These are phyloP conservation scores for Leptopilina myrica DNA, from an alignment of 2,888 invertebrate species.

Conservation along the genomic window DNA sequence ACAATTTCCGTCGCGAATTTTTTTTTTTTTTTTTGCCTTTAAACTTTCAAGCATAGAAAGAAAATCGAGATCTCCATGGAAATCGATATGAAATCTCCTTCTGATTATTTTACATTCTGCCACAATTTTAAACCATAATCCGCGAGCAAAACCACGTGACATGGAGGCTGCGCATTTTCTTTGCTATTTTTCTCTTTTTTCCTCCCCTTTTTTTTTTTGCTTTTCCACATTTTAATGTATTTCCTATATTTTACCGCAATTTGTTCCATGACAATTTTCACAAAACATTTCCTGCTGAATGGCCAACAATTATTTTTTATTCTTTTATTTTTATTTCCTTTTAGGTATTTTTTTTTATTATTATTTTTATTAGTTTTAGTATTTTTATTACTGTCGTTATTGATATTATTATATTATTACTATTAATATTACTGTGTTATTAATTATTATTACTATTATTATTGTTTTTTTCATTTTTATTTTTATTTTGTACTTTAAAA, in stretches of 20 bases:
- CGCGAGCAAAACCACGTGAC: not conserved
- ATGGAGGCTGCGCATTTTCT: not conserved
- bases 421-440: no score
- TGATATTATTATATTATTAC: no score
- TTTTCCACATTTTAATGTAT: conserved; percentile 1
- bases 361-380: no score
- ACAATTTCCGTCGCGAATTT: conserved; percentile 16
- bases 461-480: no score
- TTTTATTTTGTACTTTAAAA: no score
- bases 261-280: not conserved
- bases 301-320: no score
- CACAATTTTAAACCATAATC: conserved; percentile 3
- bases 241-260: not conserved
- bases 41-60: not conserved
- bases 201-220: not conserved
- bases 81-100: conserved; percentile 29
- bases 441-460: no score
- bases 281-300: not conserved
- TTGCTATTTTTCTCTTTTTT: not conserved
- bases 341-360: no score
- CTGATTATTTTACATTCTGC: not conserved
- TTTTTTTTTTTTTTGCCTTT: conserved; percentile 14
- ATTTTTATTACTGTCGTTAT: no score
- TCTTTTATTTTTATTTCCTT: no score
- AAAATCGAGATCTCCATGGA: conserved; percentile 17